These are phyloP conservation scores for Trachelus iudaicus DNA, from an alignment of 2,888 invertebrate genomes.

Conservation along the genomic window DNA sequence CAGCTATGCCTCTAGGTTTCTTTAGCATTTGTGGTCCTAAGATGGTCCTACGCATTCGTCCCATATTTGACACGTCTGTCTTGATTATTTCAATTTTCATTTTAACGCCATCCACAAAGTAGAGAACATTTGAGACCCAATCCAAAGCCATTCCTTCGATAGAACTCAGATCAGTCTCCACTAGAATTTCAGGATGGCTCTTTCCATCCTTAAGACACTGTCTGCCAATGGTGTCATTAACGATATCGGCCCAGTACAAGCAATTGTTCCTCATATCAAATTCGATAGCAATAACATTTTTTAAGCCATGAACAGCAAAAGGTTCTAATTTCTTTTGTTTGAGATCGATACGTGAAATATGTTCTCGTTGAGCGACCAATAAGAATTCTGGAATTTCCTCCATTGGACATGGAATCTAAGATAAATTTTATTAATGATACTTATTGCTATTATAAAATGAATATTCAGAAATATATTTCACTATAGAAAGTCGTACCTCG, in stretches of 20 bases:
- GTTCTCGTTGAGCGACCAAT: slow-evolving; percentile 81
- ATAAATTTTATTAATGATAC: slow-evolving; percentile 21
- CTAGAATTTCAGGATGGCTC: slow-evolving; percentile 75
- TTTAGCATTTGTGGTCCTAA: slow-evolving; percentile 74
- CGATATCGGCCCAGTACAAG: slow-evolving; percentile 90
- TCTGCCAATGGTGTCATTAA: slow-evolving; percentile 80
- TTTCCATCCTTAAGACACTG: slow-evolving; percentile 79
- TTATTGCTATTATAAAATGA: neutral
- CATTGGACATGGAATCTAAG: slow-evolving; percentile 74
- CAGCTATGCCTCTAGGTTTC: slow-evolving; percentile 83
- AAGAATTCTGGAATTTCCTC: slow-evolving; percentile 80
- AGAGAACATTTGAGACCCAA: slow-evolving; percentile 87
- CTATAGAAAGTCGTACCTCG: slow-evolving; percentile 52
- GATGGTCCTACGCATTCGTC: slow-evolving; percentile 82
- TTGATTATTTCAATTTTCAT: slow-evolving; percentile 85
- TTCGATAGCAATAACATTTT: slow-evolving; percentile 87
- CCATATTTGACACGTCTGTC: slow-evolving; percentile 71
- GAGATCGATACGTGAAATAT: slow-evolving; percentile 79
- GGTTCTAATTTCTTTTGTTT: slow-evolving; percentile 71
- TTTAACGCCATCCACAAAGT: slow-evolving; percentile 86
- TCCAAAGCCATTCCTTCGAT: slow-evolving; percentile 92
- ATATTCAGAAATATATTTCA: slow-evolving; percentile 1
- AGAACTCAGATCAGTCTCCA: slow-evolving; percentile 79
- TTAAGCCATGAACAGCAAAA: slow-evolving; percentile 77
- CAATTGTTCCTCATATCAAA: slow-evolving; percentile 87